Percentiles rank a stretch among this genome's conserved stretches.
phyloP scores from a whole-genome alignment of 2,113 vertebrate species.

The Sigmodon hispidus region DNA sequence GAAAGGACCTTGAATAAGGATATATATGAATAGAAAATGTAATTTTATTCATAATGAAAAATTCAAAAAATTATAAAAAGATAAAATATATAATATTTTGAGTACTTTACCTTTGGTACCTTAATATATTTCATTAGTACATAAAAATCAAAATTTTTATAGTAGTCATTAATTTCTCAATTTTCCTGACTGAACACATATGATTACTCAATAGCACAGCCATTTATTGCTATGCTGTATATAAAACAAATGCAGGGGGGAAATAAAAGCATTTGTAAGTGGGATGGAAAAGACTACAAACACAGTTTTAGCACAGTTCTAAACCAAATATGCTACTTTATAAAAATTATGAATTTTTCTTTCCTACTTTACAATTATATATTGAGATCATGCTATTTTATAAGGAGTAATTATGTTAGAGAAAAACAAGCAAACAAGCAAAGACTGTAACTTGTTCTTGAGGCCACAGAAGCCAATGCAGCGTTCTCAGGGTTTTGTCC shows the following conservation, averaged over 20 bases:
- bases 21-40: no score
- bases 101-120: background rate
- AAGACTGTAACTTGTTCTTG: background rate
- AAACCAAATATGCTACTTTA: background rate
- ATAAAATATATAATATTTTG: no score
- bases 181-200: background rate
- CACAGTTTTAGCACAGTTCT: background rate
- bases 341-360: background rate
- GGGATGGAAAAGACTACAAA: background rate
- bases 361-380: background rate
- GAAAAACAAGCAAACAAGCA: background rate
- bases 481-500: constrained; percentile 1
- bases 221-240: background rate
- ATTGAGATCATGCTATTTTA: background rate
- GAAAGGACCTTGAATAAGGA: no score
- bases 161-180: background rate
- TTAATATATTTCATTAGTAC: background rate
- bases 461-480: background rate
- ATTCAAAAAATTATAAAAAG: no score
- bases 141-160: background rate
- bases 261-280: constrained; percentile 10
- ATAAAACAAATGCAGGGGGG: background rate
- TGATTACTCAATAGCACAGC: background rate
- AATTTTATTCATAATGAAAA: no score
- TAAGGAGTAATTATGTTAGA: background rate